phyloP scores from a whole-genome alignment of 2,113 vertebrate genomes.

The Pleuronectes platessa region DNA sequence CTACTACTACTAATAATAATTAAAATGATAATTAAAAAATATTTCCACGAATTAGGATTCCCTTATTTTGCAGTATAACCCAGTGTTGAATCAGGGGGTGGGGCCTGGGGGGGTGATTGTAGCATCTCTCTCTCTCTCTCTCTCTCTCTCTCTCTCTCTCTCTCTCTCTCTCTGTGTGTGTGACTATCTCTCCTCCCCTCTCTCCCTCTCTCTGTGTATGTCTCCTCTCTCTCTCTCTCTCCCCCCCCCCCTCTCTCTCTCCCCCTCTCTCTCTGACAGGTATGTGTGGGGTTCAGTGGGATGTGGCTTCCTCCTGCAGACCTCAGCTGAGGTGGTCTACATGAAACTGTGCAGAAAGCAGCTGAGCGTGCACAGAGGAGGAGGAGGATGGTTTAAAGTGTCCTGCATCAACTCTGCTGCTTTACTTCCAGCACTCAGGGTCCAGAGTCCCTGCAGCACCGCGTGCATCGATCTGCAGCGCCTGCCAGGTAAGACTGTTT shows the following conservation, averaged over 20 bases:
- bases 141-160: neutral
- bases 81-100: no score
- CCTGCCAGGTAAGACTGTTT: conserved; percentile 43
- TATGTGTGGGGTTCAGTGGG: conserved; percentile 37
- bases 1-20: no score
- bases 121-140: neutral
- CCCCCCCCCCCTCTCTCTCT: neutral
- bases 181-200: no score
- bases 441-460: conserved; percentile 18
- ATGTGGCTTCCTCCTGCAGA: conserved; percentile 9
- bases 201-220: neutral
- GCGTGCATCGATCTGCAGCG: conserved; percentile 3
- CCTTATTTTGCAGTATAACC: no score
- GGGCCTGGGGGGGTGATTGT: no score
- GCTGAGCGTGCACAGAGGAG: neutral
- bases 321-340: conserved; percentile 21
- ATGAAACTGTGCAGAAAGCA: conserved; percentile 4
- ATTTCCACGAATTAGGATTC: no score
- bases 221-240: neutral
- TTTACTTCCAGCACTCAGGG: neutral
- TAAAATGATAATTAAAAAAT: no score
- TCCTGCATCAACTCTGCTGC: conserved; percentile 15
- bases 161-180: neutral
- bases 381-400: neutral
- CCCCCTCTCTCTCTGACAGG: neutral